Evolutionary conservation across 2,888 invertebrate species (phyloP), one percentile per base, ranked within the genome.

Genomic region (Strigamia transsilvanica): DNA sequence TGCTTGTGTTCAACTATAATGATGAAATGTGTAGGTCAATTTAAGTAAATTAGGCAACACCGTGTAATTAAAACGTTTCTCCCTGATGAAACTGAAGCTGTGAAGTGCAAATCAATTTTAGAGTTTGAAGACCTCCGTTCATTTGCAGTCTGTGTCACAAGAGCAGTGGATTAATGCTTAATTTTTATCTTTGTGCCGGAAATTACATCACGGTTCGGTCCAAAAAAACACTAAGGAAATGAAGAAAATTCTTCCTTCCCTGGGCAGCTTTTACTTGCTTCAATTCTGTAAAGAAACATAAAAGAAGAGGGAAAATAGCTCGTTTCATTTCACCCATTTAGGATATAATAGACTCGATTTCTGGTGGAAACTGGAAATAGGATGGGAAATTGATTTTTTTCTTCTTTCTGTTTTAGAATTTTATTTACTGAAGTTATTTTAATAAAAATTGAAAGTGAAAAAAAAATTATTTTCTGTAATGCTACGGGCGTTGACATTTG

Each of bases 251-350:
- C 73, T 73, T 73, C 73, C 73, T 73, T 73, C 73, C 32, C 73
- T 32, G 73, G 73, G 73, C 73, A 73, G 73, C 73, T 73, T 73
- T 73, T 73, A 73, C 73, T 73, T 73, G 23, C 73, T 73, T 73
- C 73, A 73, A 73, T 73, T 73, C 32, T 73, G 73, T 73, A 73
- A 73, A 73, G 73, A 23, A 73, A 73, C 73, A 73, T 73, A 73
- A 73, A 73, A 73, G 73, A 73, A 73, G n/a, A 32, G 32, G 27
- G 73, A 73, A 73, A 73, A 27, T 73, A 73, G 73, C 73, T 73
- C 73, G 73, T 73, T 73, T 73, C 73, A 73, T 73, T 73, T 73
- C 32, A 73, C 73, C 73, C 73, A 73, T 73, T 73, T 73, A 32
- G 73, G 73, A 73, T 73, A 73, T 73, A 73, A 73, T 73, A 73